phyloP scores from a whole-genome alignment of 2,797 vertebrate species.

The Champsocephalus esox region DNA sequence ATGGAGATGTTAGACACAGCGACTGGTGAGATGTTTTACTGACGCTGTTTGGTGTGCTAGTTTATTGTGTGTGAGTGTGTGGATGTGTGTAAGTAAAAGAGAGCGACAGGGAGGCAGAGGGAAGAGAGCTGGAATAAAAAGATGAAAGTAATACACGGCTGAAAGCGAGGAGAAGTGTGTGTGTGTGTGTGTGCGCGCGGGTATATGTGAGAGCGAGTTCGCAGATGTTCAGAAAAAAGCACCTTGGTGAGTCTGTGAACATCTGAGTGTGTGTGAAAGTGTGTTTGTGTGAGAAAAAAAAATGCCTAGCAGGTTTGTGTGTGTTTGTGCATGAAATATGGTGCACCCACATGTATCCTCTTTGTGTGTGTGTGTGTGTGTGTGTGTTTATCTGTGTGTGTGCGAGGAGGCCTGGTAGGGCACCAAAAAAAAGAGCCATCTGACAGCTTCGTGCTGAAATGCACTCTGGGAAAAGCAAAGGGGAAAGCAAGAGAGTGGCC shows the following conservation, averaged over 20 bases:
- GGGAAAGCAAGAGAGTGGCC: constrained; percentile 45
- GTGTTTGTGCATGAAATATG: too few relatives aligned
- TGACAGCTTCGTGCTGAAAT: constrained; percentile 70
- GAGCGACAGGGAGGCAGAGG: too few relatives aligned
- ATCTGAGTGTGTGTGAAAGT: too few relatives aligned
- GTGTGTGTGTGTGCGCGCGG: constrained; percentile 4
- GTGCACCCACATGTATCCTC: too few relatives aligned
- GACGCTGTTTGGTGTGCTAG: neutral
- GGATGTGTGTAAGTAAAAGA: neutral
- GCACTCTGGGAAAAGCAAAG: constrained; percentile 63
- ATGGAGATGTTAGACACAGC: neutral
- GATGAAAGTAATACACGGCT: too few relatives aligned
- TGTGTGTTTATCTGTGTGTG: constrained; percentile 16
- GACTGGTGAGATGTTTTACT: neutral
- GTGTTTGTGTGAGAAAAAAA: too few relatives aligned
- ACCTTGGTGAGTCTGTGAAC: too few relatives aligned
- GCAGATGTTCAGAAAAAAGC: too few relatives aligned
- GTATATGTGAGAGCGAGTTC: neutral
- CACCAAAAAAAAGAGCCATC: constrained; percentile 60
- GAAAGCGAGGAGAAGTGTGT: neutral
- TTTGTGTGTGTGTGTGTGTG: constrained; percentile 3
- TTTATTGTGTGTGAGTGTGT: neutral
- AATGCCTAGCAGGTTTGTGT: too few relatives aligned
- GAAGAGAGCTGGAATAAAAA: too few relatives aligned
- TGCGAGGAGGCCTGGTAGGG: constrained; percentile 37